phyloP scores from a whole-genome alignment of 2,797 vertebrate genomes.

The Alosa sapidissima region DNA sequence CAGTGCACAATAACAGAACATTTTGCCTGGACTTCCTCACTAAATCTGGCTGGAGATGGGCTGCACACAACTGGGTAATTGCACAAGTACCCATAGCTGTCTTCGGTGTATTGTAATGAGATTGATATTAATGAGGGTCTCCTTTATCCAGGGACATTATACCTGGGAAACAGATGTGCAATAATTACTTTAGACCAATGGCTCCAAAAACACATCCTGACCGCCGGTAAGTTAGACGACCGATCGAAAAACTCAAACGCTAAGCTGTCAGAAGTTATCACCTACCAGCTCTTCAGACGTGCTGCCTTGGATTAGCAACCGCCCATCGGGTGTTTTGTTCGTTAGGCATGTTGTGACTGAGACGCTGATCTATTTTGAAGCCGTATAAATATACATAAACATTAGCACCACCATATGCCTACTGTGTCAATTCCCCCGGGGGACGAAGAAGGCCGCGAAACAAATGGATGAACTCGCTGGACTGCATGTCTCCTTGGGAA shows the following conservation, averaged over 20 bases:
- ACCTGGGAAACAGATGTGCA: conserved; percentile 52
- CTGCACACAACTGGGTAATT: conserved; percentile 1
- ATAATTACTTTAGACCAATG: conserved; percentile 50
- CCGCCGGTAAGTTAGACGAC: neutral
- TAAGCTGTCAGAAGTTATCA: neutral
- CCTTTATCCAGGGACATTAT: conserved; percentile 46
- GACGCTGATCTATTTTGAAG: neutral
- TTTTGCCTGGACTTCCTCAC: neutral
- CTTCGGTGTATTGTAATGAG: conserved; percentile 48
- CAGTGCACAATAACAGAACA: neutral
- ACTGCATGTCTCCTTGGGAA: neutral
- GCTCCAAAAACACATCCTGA: conserved; percentile 30
- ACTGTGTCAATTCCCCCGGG: neutral
- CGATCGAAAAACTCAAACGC: neutral
- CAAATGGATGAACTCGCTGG: neutral
- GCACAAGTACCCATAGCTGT: conserved; percentile 16
- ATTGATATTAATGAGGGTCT: conserved; percentile 52
- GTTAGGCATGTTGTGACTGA: neutral
- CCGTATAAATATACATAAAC: neutral
- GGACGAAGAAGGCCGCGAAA: neutral
- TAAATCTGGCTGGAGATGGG: neutral
- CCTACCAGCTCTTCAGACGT: neutral
- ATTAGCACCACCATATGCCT: conserved; percentile 5
- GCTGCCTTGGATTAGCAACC: neutral
- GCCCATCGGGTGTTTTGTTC: conserved; percentile 11